Base-by-base conservation (phyloP, 2,888 invertebrate species). In the Formica aserva region DNA sequence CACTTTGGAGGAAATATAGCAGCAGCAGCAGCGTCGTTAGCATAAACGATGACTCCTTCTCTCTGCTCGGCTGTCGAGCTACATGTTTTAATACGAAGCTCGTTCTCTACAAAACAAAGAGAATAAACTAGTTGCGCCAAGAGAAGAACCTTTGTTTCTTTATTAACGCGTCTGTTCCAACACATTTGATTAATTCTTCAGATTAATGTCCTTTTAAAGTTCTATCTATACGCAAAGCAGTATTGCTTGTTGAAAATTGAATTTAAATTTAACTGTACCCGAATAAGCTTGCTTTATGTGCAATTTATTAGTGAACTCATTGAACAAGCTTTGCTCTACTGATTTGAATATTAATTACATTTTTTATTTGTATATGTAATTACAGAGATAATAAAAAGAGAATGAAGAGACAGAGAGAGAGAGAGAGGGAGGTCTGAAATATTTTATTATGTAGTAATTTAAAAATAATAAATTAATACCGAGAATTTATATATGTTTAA, bases 31-130 rank as follows among this genome's bases (percentile, higher is more conserved):
- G 45, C 45, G 13, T 84, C 84, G 84, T 84, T 84, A 84, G 83
- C 83, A 84, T 84, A 84, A 84, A 72, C 83, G 84, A 83, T 84
- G 83, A 83, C 84, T 83, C 60, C 74, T 74, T 72, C 83, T 62
- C 72, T 65, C 6, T 22, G 52, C 83, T 66, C 18, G 32, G 60
- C 78, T 60, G 69, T 35, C 60, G 69, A 26, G 71, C 60, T 80
- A 80, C 78, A 69, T 80, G 78, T 80, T 52, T 52, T 80, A 80
- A 80, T 80, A 71, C 69, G 78, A 71, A 80, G 22, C 78, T 71
- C 35, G 26, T 52, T 52, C 22, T 69, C 57, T 71, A 45, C 60
- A 80, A 80, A 80, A 80, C 78, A 80, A 80, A 80, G 60, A 45
- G 78, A 80, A 80, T 80, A 80, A 78, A 80, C 69, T 69, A 22